Conservation (phyloP, 2,888 invertebrate species). For the Sphinx pinastri region DNA sequence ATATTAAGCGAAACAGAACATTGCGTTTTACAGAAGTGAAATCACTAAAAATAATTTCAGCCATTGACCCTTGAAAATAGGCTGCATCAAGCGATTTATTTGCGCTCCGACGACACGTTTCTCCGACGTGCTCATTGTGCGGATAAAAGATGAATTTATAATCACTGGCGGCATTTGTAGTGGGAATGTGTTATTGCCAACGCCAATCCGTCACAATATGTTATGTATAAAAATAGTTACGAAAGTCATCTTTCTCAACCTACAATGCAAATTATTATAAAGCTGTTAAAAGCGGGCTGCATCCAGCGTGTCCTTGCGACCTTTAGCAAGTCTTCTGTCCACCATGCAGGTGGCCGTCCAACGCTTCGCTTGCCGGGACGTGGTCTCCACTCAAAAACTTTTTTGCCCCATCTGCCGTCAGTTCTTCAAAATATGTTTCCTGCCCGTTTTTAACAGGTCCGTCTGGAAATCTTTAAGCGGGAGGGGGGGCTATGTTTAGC, state of each 20-base stretch:
- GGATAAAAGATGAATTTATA: constrained; percentile 51
- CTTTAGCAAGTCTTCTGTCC: too few species aligned
- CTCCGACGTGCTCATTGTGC: constrained; percentile 42
- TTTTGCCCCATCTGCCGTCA: too few species aligned
- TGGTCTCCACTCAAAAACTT: too few species aligned
- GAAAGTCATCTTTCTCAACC: background rate
- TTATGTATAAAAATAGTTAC: constrained; percentile 21
- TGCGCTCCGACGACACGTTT: constrained; percentile 28
- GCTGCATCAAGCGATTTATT: constrained; percentile 11
- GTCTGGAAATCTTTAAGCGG: too few species aligned
- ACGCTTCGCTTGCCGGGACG: too few species aligned
- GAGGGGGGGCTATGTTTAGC: too few species aligned
- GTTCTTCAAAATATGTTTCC: too few species aligned
- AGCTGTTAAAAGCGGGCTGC: too few species aligned
- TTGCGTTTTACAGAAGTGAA: background rate
- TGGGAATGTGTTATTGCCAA: constrained; percentile 17
- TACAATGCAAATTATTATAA: too few species aligned
- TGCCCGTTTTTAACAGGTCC: too few species aligned
- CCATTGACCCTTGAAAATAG: constrained; percentile 18
- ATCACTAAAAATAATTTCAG: background rate
- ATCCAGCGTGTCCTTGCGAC: too few species aligned
- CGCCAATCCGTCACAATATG: background rate
- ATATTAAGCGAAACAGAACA: background rate
- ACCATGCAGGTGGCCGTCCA: too few species aligned
- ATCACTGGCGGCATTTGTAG: constrained; percentile 41